Evolutionary conservation across 2,797 vertebrate genomes (phyloP).

Genomic region (Tenualosa thibaudeaui): DNA sequence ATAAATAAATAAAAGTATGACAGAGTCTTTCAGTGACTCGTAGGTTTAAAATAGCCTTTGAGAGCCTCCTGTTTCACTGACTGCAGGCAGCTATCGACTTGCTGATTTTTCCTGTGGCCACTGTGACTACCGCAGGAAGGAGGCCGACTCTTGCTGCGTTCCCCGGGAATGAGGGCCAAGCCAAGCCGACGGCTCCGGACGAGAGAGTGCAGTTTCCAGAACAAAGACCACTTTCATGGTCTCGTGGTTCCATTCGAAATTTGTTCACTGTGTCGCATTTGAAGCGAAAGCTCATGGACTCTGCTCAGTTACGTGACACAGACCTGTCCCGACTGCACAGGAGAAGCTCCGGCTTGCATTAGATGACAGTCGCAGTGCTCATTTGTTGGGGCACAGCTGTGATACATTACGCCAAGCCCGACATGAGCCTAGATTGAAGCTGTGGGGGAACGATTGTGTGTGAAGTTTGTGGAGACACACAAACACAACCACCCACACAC

Average conservation of each 20-base stretch:
- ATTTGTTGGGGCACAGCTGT: slow-evolving; percentile 25
- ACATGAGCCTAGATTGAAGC: not conserved
- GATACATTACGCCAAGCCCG: not conserved
- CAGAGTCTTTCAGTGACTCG: not conserved
- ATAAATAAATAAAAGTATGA: slow-evolving; percentile 42
- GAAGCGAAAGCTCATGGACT: slow-evolving; percentile 21
- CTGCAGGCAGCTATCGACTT: slow-evolving; percentile 19
- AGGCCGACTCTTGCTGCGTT: slow-evolving; percentile 19
- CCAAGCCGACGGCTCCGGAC: slow-evolving; percentile 19
- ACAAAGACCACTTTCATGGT: slow-evolving; percentile 32
- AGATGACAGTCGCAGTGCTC: slow-evolving; percentile 2
- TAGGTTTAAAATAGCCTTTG: not conserved
- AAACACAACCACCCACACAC: slow-evolving; percentile 11
- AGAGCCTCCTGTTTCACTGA: not conserved
- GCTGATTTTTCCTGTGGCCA: slow-evolving; percentile 24
- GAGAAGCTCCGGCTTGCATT: slow-evolving; percentile 13
- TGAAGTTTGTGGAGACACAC: slow-evolving; percentile 9
- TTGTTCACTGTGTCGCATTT: slow-evolving; percentile 16
- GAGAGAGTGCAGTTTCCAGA: not conserved
- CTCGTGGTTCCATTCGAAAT: not conserved
- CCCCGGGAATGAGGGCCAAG: slow-evolving; percentile 18
- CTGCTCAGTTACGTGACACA: slow-evolving; percentile 18
- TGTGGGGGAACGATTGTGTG: slow-evolving; percentile 6
- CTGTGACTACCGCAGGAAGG: slow-evolving; percentile 30
- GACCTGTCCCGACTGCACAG: slow-evolving; percentile 22